Base-by-base conservation (phyloP, 92 coral and sea anemone species). In the Heliopora coerulea region DNA sequence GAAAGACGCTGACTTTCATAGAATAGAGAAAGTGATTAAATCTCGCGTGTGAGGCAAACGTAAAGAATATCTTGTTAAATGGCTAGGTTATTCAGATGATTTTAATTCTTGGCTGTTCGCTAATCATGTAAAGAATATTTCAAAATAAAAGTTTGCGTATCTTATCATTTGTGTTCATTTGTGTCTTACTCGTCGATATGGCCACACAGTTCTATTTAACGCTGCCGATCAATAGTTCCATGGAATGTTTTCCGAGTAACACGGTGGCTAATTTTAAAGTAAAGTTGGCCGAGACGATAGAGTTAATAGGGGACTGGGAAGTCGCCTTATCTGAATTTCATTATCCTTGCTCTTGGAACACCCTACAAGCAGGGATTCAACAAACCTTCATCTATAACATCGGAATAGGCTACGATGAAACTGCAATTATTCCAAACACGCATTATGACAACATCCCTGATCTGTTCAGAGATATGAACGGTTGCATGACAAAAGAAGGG, bases 181-280 rank as follows among this genome's bases (percentile, higher is more conserved):
- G 32, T 58, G 64, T 58, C 5, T 28, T 21, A 18, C 3, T 14
- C 32, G 10, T 58, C 34, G 35, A 13, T 18, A 58, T 58, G 64
- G 30, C 64, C 26, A 61, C 68, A 61, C 68, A 61, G 68, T 83
- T 83, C 40, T 67, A 54, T 26, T 12, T 77, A n/a, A 67, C 50
- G 61, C 78, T 83, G 0, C 83, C 86, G 3, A 78, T 78, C 52
- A 79, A 86, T 52, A 62, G 77, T 23, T 69, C 80, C n/a, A 54
- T 79, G 19, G 73, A 76, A n/a, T 46, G 50, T 27, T 86, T 82
- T 42, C 74, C 79, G 15, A 15, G 77, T 34, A 86, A 82, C 20
- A 86, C 86, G 17, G 34, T 82, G 40, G 56, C 86, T 5, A 80
- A 79, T 41, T 86, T 58, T 58, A 59, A 68, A n/a, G 83, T 81